Evolutionary conservation across 1,140 invertebrate genomes (phyloP).

Genomic region (Telenomus remus): DNA sequence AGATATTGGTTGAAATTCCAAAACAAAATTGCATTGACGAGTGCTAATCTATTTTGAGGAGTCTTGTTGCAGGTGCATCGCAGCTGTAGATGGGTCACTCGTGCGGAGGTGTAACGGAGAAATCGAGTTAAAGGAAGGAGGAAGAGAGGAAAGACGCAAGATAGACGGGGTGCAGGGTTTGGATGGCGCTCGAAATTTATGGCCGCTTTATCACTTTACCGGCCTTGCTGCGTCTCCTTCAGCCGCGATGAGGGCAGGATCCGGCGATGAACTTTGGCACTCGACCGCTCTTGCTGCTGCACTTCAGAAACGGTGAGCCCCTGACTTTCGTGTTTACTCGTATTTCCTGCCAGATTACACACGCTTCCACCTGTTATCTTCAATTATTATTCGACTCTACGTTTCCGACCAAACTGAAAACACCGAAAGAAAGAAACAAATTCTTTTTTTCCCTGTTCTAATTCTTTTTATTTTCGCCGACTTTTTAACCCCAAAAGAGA

Average conservation of each 20-base stretch:
- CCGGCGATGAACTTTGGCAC: constrained; percentile 75
- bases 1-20: not conserved
- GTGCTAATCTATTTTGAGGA: constrained; percentile 48
- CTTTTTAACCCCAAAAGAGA: too few species aligned
- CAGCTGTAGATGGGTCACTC: constrained; percentile 59
- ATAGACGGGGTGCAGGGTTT: constrained; percentile 58
- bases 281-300: constrained; percentile 64
- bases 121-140: constrained; percentile 44
- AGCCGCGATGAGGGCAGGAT: constrained; percentile 69
- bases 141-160: constrained; percentile 49
- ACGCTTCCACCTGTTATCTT: constrained; percentile 69
- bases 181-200: constrained; percentile 73
- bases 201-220: constrained; percentile 76
- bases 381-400: constrained; percentile 48
- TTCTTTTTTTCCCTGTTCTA: constrained; percentile 5
- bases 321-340: constrained; percentile 71
- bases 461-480: not conserved
- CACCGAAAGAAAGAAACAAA: constrained; percentile 11
- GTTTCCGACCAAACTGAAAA: constrained; percentile 30
- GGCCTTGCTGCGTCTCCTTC: constrained; percentile 71
- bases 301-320: constrained; percentile 70
- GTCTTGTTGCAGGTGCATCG: constrained; percentile 57
- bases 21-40: constrained; percentile 33
- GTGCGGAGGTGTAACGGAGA: constrained; percentile 46
- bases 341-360: constrained; percentile 68